Conservation (phyloP, 2,113 vertebrate genomes). For the Montifringilla adamsi region DNA sequence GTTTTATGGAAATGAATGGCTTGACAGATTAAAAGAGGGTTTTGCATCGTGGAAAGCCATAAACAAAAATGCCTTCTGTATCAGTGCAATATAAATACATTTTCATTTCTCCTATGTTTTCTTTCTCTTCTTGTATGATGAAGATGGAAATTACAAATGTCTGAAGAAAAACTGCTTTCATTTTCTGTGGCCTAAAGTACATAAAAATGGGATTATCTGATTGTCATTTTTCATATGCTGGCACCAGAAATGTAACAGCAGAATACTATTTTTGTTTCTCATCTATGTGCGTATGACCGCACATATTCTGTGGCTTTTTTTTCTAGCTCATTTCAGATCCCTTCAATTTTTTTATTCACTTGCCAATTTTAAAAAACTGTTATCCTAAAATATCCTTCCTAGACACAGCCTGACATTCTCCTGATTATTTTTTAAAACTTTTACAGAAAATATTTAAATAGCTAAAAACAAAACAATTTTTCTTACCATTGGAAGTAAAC, state of each 20-base stretch:
- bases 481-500: conserved; percentile 83
- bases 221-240: conserved; percentile 38
- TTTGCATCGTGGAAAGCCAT: conserved; percentile 29
- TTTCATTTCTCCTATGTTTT: conserved; percentile 23
- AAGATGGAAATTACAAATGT: conserved; percentile 15
- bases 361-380: neutral
- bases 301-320: neutral
- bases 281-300: neutral
- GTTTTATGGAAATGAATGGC: conserved; percentile 22
- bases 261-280: conserved; percentile 31
- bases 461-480: conserved; percentile 17
- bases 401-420: conserved; percentile 4
- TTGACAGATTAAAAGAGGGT: conserved; percentile 34
- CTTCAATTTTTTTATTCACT: conserved; percentile 10
- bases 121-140: neutral
- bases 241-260: conserved; percentile 35
- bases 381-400: conserved; percentile 31
- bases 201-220: conserved; percentile 25
- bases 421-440: neutral
- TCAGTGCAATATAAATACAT: conserved; percentile 29
- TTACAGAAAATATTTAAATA: neutral
- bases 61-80: conserved; percentile 36
- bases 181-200: neutral
- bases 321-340: neutral
- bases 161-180: conserved; percentile 33